A percentile compares a stretch with the other conserved stretches of the same genome.
These are phyloP conservation scores for Anastatus disparis DNA, from an alignment of 1,140 invertebrate genomes.

Conservation along the genomic window DNA sequence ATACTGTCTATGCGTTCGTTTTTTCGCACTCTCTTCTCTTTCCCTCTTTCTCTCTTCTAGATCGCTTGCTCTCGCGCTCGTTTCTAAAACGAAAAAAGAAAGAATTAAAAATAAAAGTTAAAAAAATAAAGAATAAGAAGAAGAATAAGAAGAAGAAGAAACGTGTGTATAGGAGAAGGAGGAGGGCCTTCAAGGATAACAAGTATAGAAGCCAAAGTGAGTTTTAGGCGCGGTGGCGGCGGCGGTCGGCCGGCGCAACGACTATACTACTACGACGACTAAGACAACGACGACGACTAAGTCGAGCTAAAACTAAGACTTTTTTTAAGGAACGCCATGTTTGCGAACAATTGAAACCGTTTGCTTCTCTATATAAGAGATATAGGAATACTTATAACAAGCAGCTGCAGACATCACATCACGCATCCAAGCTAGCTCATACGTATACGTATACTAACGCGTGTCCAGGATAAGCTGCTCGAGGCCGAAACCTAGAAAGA, in stretches of 20 bases:
- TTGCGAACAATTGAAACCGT: constrained; percentile 65
- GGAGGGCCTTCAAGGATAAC: constrained; percentile 66
- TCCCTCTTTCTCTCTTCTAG: no score
- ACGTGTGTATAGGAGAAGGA: no score
- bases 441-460: constrained; percentile 19
- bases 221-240: neutral
- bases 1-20: constrained; percentile 25
- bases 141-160: no score
- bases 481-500: constrained; percentile 8
- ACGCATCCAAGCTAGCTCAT: no score
- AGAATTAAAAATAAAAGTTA: no score
- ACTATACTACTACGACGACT: no score
- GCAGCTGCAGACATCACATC: no score
- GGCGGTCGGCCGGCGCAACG: neutral
- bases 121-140: no score
- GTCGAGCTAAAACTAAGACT: constrained; percentile 33
- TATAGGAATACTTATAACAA: no score
- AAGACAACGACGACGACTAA: neutral
- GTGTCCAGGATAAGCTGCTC: constrained; percentile 15
- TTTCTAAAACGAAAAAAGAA: constrained; percentile 63
- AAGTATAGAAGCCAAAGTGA: constrained; percentile 49
- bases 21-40: constrained; percentile 48
- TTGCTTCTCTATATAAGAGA: no score
- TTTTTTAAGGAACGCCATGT: constrained; percentile 61
- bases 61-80: constrained; percentile 37